Evolutionary conservation across 2,797 vertebrate genomes (phyloP).

Genomic region (Myotis pilosus): DNA sequence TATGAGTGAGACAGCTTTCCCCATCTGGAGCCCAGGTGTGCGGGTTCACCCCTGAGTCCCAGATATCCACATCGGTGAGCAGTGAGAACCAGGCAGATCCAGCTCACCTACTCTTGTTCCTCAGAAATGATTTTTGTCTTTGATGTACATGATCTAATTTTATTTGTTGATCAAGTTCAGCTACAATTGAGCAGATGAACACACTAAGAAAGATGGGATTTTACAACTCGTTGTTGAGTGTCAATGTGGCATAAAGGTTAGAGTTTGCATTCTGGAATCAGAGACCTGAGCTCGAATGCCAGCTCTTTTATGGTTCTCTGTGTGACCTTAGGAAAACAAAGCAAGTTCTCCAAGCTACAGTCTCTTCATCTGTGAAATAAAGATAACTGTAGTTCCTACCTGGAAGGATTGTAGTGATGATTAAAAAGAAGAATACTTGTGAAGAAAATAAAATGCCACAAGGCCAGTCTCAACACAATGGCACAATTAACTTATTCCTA

Average conservation of each 20-base stretch:
- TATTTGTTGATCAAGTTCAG: slow-evolving; percentile 16
- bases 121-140: slow-evolving; percentile 21
- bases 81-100: not conserved
- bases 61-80: not conserved
- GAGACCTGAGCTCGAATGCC: not conserved
- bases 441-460: not conserved
- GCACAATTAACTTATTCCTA: not conserved
- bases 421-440: not conserved
- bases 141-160: not conserved
- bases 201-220: not conserved
- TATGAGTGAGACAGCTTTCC: not conserved
- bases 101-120: not conserved
- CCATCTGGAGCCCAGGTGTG: slow-evolving; percentile 68
- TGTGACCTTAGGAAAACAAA: not conserved
- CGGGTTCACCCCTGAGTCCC: not conserved
- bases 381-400: not conserved
- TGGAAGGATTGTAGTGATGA: not conserved
- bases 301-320: not conserved
- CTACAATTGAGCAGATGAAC: not conserved
- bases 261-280: not conserved
- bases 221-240: not conserved
- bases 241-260: not conserved
- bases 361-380: slow-evolving; percentile 17
- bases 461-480: not conserved
- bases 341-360: not conserved